Evolutionary conservation across 2,797 vertebrate genomes (phyloP).

Genomic region (Epinephelus coioides): DNA sequence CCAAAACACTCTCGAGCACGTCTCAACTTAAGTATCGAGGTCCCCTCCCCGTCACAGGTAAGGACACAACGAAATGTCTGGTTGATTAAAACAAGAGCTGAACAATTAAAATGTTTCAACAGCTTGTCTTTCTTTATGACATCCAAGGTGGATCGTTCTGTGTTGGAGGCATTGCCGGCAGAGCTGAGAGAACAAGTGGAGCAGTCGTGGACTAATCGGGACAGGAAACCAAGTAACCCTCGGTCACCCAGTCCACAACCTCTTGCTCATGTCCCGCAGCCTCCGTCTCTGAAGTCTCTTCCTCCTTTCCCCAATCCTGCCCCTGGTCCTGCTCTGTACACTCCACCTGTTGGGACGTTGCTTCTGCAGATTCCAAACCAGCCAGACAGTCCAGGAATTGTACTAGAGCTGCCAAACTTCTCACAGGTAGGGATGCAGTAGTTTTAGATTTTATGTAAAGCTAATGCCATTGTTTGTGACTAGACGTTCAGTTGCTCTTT

Average conservation of each 20-base stretch:
- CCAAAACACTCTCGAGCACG: constrained; percentile 84
- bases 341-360: constrained; percentile 87
- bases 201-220: constrained; percentile 87
- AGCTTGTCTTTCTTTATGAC: constrained; percentile 4
- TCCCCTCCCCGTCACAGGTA: constrained; percentile 97
- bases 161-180: constrained; percentile 92
- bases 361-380: constrained; percentile 93
- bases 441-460: neutral
- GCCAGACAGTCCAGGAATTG: constrained; percentile 89
- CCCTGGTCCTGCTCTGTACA: constrained; percentile 75
- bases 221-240: constrained; percentile 61
- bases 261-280: constrained; percentile 69
- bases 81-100: neutral
- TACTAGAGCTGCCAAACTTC: constrained; percentile 94
- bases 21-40: constrained; percentile 94
- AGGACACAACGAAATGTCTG: neutral
- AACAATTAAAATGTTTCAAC: neutral
- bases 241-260: constrained; percentile 77
- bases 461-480: neutral
- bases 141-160: constrained; percentile 93
- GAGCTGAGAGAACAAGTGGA: constrained; percentile 95
- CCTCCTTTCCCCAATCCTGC: constrained; percentile 69
- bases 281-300: constrained; percentile 75
- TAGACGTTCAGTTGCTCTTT: neutral
- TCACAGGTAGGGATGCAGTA: constrained; percentile 89